Evolutionary conservation across 2,797 vertebrate species (phyloP), one percentile per base, ranked within the genome.

Genomic region (Propithecus perrieri): DNA sequence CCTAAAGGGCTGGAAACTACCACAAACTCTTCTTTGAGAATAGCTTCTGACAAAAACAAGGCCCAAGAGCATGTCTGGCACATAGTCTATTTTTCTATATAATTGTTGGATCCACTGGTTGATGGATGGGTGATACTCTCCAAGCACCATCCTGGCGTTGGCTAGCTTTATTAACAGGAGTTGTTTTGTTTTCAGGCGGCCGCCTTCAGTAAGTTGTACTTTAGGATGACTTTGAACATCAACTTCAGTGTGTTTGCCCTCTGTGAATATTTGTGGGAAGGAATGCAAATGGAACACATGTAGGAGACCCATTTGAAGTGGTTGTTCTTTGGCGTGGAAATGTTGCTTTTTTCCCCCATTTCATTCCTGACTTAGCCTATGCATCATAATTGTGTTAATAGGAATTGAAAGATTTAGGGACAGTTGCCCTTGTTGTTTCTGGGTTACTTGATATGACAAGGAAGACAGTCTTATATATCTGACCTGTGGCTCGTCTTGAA

Each of bases 401-500:
- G 38, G 35, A 59, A 85, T 41, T 79, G 80, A 90, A 96, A 85
- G 26, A 75, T 85, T 41, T 94, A 85, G 55, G 61, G 30, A 80
- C 53, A 53, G 20, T 83, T 92, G 28, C 85, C 69, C 38, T 85
- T 38, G 85, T 76, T 89, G 84, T 71, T 80, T 71, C 22, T 85
- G 57, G 48, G 10, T 91, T 65, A 55, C 67, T 83, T 80, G 35
- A 5, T 57, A 53, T 88, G 55, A 72, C 65, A 92, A 91, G 94
- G 38, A 93, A 93, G 93, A 93, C 38, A 33, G 48, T 81, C 94
- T 81, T 94, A 85, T 78, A 67, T 81, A 41, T 93, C 84, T 81
- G 83, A 95, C 89, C 38, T 53, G 20, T 35, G 80, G 67, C 87
- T 96, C 92, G 43, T 95, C 91, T 94, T 95, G 61, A 97, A 80